A percentile compares a stretch with the other conserved stretches of the same genome.
Evolutionary conservation across 35 echinoderm and acorn worm species (phyloP).

Genomic region (Apostichopus japonicus): DNA sequence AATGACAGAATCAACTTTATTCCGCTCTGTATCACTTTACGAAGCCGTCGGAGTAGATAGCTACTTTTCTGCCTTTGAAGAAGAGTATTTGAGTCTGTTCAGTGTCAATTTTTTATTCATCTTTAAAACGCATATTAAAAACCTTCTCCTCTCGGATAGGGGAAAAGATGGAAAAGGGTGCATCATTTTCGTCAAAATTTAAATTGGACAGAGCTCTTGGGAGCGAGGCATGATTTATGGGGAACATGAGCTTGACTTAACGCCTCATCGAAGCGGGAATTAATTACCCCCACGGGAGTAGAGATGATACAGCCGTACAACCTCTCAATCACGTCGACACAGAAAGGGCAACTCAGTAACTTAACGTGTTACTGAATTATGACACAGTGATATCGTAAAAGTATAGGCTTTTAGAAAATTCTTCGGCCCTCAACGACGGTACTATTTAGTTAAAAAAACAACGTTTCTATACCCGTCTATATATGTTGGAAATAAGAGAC

Average conservation of each 20-base stretch:
- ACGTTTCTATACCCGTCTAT: too few species aligned
- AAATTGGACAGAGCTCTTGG: constrained; percentile 37
- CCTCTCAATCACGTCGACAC: constrained; percentile 25
- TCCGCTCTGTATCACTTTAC: neutral
- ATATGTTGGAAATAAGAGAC: too few species aligned
- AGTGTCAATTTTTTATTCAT: constrained; percentile 28
- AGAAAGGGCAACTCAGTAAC: neutral
- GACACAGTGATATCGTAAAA: too few species aligned
- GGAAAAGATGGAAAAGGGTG: constrained; percentile 10
- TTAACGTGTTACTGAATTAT: too few species aligned
- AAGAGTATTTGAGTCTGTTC: constrained; percentile 2
- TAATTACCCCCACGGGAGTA: constrained; percentile 42
- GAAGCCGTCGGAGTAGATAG: neutral
- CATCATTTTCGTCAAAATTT: constrained; percentile 52
- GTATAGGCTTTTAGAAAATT: too few species aligned
- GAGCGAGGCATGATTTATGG: constrained; percentile 40
- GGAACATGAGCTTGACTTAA: constrained; percentile 54
- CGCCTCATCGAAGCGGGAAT: constrained; percentile 42
- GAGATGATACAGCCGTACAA: neutral
- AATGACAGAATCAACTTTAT: neutral
- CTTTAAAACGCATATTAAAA: constrained; percentile 46
- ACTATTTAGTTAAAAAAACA: too few species aligned
- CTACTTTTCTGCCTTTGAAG: neutral
- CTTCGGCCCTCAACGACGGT: too few species aligned
- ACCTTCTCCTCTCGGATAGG: constrained; percentile 7